Base-by-base conservation (phyloP, 1,140 invertebrate genomes). In the Bombyx mandarina region DNA sequence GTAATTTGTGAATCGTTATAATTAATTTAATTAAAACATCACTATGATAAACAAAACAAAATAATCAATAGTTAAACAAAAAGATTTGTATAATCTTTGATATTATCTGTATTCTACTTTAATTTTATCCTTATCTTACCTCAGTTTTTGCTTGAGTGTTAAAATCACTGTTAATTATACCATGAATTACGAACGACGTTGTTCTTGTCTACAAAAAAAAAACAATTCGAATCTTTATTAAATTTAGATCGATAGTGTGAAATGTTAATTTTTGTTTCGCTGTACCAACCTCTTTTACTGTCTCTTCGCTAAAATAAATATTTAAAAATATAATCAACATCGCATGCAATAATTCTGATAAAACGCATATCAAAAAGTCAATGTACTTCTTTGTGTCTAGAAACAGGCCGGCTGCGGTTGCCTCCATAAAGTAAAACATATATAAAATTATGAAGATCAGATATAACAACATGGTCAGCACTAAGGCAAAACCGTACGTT, bases 401-500 rank as follows among this genome's bases (percentile, higher is more conserved):
- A 44, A 80, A 80, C 26, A 83, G 58, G 7, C 79, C 75, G 2
- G 73, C 64, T 2, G 77, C 77, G 7, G 80, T 80, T 0, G 80
- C 80, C 53, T 83, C 79, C 77, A 83, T 80, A 18, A 83, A 76
- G 53, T 82, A 83, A 56, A 80, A 83, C 52, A 79, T 54, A 50
- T 82, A 74, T 43, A 81, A 52, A 7, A 77, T 60, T 8, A 75
- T 69, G 7, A 62, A 61, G 8, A 67, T 47, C 0, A 79, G 26
- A 45, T 55, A 70, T 22, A 73, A 9, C 3, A 72, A 50, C 57
- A 79, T 69, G 1, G 65, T 77, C 1, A 75, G 45, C 45, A 70
- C 45, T 18, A 80, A 48, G n/a, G 67, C 61, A 0, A 77, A 54
- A 6, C 79, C 79, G 60, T 68, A 84, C 42, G 67, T 65, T n/a